A percentile compares a stretch with the other conserved stretches of the same genome.
These are phyloP conservation scores for Planiliza haematocheilus DNA, from an alignment of 2,113 vertebrate genomes.

Conservation along the genomic window DNA sequence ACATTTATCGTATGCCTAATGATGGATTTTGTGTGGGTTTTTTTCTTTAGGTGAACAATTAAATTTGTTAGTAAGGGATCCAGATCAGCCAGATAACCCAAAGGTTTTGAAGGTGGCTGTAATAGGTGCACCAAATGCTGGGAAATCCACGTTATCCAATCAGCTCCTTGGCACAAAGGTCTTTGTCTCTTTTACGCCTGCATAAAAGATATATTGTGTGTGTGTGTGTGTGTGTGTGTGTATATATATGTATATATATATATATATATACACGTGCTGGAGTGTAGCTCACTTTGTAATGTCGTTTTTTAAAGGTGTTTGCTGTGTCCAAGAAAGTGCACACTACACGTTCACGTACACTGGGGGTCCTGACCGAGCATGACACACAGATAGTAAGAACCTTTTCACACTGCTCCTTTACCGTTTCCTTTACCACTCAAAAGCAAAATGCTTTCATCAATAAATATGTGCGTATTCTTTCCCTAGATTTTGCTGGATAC, in stretches of 20 bases:
- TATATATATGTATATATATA: no score
- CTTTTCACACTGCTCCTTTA: neutral
- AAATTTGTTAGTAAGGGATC: slow-evolving; percentile 78
- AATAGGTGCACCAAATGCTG: slow-evolving; percentile 93
- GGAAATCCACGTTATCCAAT: slow-evolving; percentile 95
- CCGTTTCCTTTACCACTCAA: neutral
- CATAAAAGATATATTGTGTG: neutral
- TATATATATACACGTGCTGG: no score
- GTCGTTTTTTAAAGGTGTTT: slow-evolving; percentile 86
- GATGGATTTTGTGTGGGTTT: neutral
- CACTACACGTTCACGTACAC: slow-evolving; percentile 89
- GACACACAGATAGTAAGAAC: slow-evolving; percentile 89
- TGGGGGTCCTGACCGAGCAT: slow-evolving; percentile 87
- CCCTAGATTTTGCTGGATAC: slow-evolving; percentile 94
- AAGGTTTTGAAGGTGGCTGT: slow-evolving; percentile 89
- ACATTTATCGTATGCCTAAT: neutral
- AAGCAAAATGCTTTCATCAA: neutral
- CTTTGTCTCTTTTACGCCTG: slow-evolving; percentile 3
- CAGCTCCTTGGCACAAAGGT: slow-evolving; percentile 95
- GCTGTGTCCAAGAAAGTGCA: slow-evolving; percentile 96
- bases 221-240: no score
- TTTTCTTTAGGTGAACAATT: slow-evolving; percentile 83
- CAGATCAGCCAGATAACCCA: slow-evolving; percentile 90
- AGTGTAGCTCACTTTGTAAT: slow-evolving; percentile 1
- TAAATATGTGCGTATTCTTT: neutral